Conservation (phyloP, 2,888 invertebrate genomes). For the Alloscopus bannaensis region DNA sequence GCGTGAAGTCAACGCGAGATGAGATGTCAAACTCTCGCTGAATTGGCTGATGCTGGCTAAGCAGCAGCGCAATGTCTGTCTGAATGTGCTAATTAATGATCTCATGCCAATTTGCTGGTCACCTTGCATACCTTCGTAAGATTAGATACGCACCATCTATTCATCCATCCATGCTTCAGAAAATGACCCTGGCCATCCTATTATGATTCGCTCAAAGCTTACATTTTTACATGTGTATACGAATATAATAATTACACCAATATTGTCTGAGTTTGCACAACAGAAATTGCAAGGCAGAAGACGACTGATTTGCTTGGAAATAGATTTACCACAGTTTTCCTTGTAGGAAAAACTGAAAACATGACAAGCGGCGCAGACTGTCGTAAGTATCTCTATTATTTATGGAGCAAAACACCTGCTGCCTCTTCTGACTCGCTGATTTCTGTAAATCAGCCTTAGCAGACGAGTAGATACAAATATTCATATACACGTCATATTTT, state of each 20-base stretch:
- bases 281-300: not conserved
- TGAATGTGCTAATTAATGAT: constrained; percentile 61
- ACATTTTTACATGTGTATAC: not conserved
- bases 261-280: not conserved
- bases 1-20: no score
- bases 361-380: no score
- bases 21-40: no score
- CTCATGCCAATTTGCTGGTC: constrained; percentile 50
- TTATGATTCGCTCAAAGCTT: constrained; percentile 7
- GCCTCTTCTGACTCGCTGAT: no score
- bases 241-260: not conserved
- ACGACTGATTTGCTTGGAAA: no score
- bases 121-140: constrained; percentile 51
- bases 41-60: no score
- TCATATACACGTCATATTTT: no score
- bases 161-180: no score
- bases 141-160: constrained; percentile 52
- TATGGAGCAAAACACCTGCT: no score
- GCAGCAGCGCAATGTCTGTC: not conserved
- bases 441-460: not conserved
- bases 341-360: no score
- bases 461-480: not conserved
- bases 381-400: no score
- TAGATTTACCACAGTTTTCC: no score
- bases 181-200: constrained; percentile 24